Evolutionary conservation across 37 sponge, comb jelly and placozoan species (phyloP).

Genomic region (Spongilla lacustris): DNA sequence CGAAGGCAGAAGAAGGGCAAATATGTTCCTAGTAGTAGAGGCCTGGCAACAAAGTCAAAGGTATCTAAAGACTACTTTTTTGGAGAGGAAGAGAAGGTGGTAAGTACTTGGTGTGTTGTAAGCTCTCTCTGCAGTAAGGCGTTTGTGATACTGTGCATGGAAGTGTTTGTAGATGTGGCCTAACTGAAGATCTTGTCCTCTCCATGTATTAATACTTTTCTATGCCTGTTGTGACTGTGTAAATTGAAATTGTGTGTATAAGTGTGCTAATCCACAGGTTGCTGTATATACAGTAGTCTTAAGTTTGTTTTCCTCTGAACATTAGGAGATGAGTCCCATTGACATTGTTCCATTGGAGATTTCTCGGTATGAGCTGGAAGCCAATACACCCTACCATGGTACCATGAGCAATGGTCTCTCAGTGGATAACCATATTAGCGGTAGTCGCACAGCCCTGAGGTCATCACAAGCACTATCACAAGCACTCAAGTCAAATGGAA

Average conservation of each 20-base stretch:
- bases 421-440: conserved; percentile 17
- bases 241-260: no score
- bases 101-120: conserved; percentile 53
- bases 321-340: conserved; percentile 86
- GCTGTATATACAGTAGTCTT: no score
- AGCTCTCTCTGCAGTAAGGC: no score
- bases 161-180: no score
- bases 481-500: background rate
- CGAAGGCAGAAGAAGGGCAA: conserved; percentile 24
- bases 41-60: background rate
- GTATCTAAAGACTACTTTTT: conserved; percentile 48
- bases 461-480: conserved; percentile 8
- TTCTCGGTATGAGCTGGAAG: background rate
- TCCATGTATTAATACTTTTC: background rate
- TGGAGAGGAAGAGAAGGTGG: conserved; percentile 66
- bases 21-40: background rate
- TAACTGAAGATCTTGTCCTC: background rate
- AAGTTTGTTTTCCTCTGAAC: background rate
- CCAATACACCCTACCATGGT: background rate
- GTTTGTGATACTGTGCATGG: no score
- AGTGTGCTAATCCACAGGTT: background rate
- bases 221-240: background rate
- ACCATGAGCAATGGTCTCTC: background rate
- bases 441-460: conserved; percentile 12
- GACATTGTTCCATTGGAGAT: conserved; percentile 79